Percentiles rank a stretch among this genome's conserved stretches.
phyloP scores from a whole-genome alignment of 1,140 invertebrate species.

The Drosophila kurseongensis region DNA sequence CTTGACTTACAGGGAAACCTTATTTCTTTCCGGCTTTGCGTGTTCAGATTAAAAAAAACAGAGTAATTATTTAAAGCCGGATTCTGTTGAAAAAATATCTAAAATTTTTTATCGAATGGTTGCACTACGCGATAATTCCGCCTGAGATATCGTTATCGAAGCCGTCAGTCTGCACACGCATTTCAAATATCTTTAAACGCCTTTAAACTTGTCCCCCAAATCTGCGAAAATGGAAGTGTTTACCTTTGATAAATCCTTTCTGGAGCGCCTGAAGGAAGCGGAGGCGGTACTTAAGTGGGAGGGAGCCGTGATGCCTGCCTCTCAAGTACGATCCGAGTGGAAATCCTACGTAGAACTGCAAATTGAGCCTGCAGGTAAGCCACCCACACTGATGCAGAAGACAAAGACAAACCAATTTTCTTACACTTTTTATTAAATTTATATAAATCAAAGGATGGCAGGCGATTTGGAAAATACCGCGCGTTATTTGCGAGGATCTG shows the following conservation, averaged over 20 bases:
- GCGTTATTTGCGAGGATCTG: slow-evolving; percentile 86
- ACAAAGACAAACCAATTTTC: neutral
- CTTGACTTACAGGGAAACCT: too few species aligned
- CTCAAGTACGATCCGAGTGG: slow-evolving; percentile 86
- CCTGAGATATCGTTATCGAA: slow-evolving; percentile 27
- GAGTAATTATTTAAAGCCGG: neutral
- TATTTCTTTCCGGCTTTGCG: too few species aligned
- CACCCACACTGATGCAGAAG: slow-evolving; percentile 19
- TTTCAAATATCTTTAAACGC: slow-evolving; percentile 63
- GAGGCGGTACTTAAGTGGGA: slow-evolving; percentile 85
- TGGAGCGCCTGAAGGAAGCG: slow-evolving; percentile 86
- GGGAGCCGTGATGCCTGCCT: slow-evolving; percentile 85
- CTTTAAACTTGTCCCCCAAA: neutral
- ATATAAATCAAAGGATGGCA: slow-evolving; percentile 85
- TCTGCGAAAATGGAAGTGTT: slow-evolving; percentile 85
- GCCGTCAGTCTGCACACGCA: slow-evolving; percentile 23
- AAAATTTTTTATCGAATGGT: neutral
- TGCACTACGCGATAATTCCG: neutral
- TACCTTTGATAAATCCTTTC: slow-evolving; percentile 86
- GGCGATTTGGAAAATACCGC: slow-evolving; percentile 88
- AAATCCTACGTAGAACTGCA: slow-evolving; percentile 86
- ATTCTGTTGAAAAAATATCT: neutral
- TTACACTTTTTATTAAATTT: neutral
- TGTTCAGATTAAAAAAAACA: too few species aligned
- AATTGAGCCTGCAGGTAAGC: slow-evolving; percentile 85